phyloP scores from a whole-genome alignment of 2,797 vertebrate species.

The Melanotaenia nigrans region DNA sequence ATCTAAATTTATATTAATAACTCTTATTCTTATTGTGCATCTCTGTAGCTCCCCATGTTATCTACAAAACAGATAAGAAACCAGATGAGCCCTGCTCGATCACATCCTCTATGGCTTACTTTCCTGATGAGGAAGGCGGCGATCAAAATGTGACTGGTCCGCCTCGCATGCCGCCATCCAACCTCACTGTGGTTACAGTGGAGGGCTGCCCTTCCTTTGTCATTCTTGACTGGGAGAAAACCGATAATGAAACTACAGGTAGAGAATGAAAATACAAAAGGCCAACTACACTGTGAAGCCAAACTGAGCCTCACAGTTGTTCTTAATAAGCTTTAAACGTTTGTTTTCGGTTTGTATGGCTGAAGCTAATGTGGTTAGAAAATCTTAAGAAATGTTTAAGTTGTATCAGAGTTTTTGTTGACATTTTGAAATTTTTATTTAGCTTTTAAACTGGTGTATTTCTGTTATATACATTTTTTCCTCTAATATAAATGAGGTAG shows the following conservation, averaged over 20 bases:
- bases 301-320: background rate
- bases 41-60: conserved; percentile 88
- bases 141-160: conserved; percentile 85
- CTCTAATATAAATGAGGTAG: too few relatives aligned
- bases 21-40: background rate
- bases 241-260: conserved; percentile 95
- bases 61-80: conserved; percentile 91
- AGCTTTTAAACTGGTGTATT: too few relatives aligned
- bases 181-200: conserved; percentile 95
- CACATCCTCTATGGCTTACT: conserved; percentile 90
- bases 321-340: background rate
- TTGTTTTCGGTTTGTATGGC: too few relatives aligned
- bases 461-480: too few relatives aligned
- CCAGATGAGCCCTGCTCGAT: conserved; percentile 93
- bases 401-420: background rate
- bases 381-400: too few relatives aligned
- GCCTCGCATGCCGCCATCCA: conserved; percentile 89
- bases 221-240: conserved; percentile 93
- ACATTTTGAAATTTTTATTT: background rate
- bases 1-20: background rate
- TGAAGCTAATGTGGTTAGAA: too few relatives aligned
- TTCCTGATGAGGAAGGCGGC: conserved; percentile 86
- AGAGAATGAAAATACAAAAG: background rate
- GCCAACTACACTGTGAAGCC: background rate
- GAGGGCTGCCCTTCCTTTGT: conserved; percentile 96